Percentiles rank a stretch among this genome's conserved stretches.
Evolutionary conservation across 1,140 invertebrate genomes (phyloP).

Genomic region (Copidosoma floridanum): DNA sequence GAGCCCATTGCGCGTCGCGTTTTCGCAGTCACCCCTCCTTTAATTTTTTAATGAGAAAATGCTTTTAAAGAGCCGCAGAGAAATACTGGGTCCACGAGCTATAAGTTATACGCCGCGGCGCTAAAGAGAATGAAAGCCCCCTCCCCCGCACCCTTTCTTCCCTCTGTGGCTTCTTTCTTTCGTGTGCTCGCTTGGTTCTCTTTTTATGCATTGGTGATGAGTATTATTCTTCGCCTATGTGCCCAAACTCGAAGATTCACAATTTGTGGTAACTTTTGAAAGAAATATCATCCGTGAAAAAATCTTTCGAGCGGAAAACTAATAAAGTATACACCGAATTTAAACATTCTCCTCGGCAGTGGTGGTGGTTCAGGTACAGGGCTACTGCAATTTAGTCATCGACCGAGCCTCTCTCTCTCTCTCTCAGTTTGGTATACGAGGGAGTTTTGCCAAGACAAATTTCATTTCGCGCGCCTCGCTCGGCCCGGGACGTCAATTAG

Average conservation of each 20-base stretch:
- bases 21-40: conserved; percentile 35
- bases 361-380: not conserved
- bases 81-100: conserved; percentile 54
- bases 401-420: conserved; percentile 10
- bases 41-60: conserved; percentile 61
- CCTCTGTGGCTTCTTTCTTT: not conserved
- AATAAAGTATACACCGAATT: conserved; percentile 23
- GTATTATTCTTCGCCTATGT: too few species aligned
- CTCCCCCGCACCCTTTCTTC: conserved; percentile 16
- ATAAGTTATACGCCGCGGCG: conserved; percentile 49
- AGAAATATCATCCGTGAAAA: too few species aligned
- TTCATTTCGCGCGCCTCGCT: conserved; percentile 12
- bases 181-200: conserved; percentile 8
- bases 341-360: conserved; percentile 5
- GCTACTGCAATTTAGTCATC: conserved; percentile 14
- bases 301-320: too few species aligned
- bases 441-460: conserved; percentile 22
- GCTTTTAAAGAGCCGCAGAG: conserved; percentile 57
- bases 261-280: too few species aligned
- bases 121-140: conserved; percentile 47
- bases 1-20: conserved; percentile 32
- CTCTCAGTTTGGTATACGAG: too few species aligned
- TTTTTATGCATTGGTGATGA: too few species aligned
- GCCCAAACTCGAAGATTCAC: too few species aligned
- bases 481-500: conserved; percentile 16